Conservation (phyloP, 2,888 invertebrate species). For the Pachydiplax longipennis region DNA sequence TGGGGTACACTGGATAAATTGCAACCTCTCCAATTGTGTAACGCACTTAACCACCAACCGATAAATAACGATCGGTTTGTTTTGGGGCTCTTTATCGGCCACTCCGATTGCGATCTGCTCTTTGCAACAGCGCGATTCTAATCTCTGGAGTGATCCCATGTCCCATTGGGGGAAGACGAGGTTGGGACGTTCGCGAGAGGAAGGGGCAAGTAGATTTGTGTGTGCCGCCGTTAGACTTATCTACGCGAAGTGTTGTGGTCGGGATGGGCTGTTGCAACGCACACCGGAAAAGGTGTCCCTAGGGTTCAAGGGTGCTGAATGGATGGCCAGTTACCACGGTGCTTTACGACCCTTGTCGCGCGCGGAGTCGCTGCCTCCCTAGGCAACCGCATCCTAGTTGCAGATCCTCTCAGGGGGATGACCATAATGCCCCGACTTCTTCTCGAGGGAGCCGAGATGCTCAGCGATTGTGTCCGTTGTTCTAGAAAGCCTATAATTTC, state of each 20-base stretch:
- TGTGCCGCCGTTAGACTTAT: conserved; percentile 20
- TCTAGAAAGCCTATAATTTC: conserved; percentile 25
- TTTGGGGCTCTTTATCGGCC: conserved; percentile 1
- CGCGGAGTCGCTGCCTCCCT: not conserved
- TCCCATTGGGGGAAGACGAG: conserved; percentile 20
- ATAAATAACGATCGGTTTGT: conserved; percentile 21
- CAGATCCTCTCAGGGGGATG: conserved; percentile 15
- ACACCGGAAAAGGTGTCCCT: conserved; percentile 42
- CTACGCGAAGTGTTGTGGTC: conserved; percentile 31
- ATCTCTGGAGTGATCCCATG: conserved; percentile 6
- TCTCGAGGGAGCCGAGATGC: conserved; percentile 20
- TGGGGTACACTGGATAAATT: too few relatives aligned
- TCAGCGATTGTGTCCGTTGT: conserved; percentile 28
- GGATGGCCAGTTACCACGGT: conserved; percentile 37
- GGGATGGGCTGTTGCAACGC: conserved; percentile 31
- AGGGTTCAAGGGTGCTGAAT: conserved; percentile 42
- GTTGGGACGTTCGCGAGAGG: not conserved
- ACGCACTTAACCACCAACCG: not conserved
- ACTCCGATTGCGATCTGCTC: conserved; percentile 35
- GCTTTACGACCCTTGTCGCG: conserved; percentile 36
- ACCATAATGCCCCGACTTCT: conserved; percentile 21
- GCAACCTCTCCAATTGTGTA: too few relatives aligned
- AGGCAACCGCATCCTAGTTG: conserved; percentile 37
- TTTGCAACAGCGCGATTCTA: conserved; percentile 8
- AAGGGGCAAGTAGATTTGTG: conserved; percentile 31